phyloP scores from a whole-genome alignment of 1,140 invertebrate species.

The Panagrolaimus sp. region DNA sequence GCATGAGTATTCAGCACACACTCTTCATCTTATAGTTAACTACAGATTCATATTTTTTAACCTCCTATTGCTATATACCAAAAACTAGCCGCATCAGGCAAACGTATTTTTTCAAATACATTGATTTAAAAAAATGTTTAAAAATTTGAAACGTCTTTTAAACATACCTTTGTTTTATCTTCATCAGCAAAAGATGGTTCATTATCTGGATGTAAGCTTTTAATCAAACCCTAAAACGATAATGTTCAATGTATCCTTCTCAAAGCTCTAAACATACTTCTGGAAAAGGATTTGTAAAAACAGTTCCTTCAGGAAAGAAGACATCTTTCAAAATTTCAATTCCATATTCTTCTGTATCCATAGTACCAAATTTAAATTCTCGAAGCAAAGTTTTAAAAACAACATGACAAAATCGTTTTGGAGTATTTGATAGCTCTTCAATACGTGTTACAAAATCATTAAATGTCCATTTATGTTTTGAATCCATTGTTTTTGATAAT shows the following conservation, averaged over 20 bases:
- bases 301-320: neutral
- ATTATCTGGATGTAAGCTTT: neutral
- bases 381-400: neutral
- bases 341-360: neutral
- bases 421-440: neutral
- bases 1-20: slow-evolving; percentile 36
- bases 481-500: no score
- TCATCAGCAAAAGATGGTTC: neutral
- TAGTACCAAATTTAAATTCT: neutral
- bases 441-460: neutral
- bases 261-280: neutral
- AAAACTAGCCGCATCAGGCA: no score
- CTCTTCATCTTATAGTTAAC: slow-evolving; percentile 41
- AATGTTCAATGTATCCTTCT: neutral
- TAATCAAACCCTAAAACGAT: neutral
- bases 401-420: neutral
- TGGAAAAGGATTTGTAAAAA: neutral
- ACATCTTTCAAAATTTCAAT: neutral
- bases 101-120: no score
- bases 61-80: no score
- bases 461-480: neutral
- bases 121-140: no score
- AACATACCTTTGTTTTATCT: neutral
- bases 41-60: no score
- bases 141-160: no score